Conservation (phyloP, 2,113 vertebrate genomes). For the Hippocampus guttulatus region DNA sequence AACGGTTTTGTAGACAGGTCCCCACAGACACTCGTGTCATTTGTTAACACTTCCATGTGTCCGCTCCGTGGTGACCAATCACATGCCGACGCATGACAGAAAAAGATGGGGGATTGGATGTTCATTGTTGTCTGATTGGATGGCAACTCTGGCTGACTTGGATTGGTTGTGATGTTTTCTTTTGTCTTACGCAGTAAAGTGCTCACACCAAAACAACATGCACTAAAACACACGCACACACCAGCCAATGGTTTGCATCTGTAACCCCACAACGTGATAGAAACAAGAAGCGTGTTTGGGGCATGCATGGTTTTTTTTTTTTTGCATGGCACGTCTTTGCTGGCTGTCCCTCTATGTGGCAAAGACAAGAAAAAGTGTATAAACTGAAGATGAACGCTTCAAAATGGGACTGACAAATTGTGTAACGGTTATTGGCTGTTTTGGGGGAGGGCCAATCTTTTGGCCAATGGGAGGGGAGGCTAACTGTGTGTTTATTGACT, state of each 20-base stretch:
- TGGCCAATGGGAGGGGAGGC: conserved; percentile 36
- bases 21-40: conserved; percentile 63
- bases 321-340: too few relatives aligned
- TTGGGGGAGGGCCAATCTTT: conserved; percentile 47
- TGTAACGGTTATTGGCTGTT: conserved; percentile 53
- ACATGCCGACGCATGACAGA: conserved; percentile 12
- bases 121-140: neutral
- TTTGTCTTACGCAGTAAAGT: conserved; percentile 67
- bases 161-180: conserved; percentile 44
- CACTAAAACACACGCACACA: too few relatives aligned
- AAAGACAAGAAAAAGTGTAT: neutral
- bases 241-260: too few relatives aligned
- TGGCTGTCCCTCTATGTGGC: neutral
- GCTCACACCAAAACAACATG: conserved; percentile 52
- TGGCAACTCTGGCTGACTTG: conserved; percentile 43
- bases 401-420: conserved; percentile 34
- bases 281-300: neutral
- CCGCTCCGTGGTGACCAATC: conserved; percentile 29
- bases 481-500: neutral
- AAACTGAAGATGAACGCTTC: conserved; percentile 10
- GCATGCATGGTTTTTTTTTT: too few relatives aligned
- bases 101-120: neutral
- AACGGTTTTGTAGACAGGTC: conserved; percentile 15
- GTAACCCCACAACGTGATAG: neutral
- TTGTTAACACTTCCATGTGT: conserved; percentile 65